Conservation (phyloP, 2,797 vertebrate species). For the Urocyon cinereoargenteus region DNA sequence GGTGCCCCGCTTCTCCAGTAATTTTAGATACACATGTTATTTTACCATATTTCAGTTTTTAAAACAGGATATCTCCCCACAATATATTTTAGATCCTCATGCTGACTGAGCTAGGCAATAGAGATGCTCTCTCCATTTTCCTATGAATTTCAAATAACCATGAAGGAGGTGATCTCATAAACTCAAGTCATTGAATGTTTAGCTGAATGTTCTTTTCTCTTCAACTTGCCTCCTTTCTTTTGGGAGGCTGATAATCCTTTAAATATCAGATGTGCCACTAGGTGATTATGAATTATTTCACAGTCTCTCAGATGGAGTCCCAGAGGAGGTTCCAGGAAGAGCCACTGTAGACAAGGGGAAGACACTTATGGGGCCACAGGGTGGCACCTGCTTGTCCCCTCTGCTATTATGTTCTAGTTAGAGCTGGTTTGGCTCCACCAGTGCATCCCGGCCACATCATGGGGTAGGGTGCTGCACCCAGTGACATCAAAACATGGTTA, state of each 20-base stretch:
- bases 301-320: background rate
- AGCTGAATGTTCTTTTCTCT: background rate
- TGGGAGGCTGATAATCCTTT: background rate
- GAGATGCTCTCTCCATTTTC: background rate
- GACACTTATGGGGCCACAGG: background rate
- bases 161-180: background rate
- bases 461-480: rapidly evolving
- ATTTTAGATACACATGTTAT: background rate
- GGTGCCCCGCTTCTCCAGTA: background rate
- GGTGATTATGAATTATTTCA: background rate
- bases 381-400: background rate
- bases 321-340: background rate
- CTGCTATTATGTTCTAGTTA: background rate
- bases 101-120: background rate
- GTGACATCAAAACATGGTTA: background rate
- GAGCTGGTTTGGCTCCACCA: background rate
- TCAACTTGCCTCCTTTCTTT: background rate
- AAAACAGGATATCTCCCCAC: background rate
- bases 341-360: background rate
- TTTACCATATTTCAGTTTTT: constrained; percentile 7
- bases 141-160: background rate
- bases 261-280: background rate
- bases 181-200: background rate
- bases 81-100: background rate
- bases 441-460: rapidly evolving